Evolutionary conservation across 2,888 invertebrate genomes (phyloP), one percentile per base, ranked within the genome.

Genomic region (Plagiodera versicolora): DNA sequence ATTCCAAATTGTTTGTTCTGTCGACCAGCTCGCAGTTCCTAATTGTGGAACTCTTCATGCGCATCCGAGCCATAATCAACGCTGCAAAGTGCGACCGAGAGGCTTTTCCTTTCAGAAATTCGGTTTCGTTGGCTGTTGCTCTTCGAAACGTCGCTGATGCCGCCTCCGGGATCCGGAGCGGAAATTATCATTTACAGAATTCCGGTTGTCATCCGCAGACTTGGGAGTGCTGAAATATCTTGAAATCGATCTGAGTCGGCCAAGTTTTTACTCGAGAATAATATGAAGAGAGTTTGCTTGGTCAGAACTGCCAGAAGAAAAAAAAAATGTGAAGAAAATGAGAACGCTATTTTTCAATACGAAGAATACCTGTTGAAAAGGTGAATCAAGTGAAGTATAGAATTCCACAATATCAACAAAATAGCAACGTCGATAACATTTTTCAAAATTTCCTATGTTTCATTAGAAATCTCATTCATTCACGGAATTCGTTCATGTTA

Each of bases 11-110:
- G 39, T 39, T 39, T 39, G 14, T 39, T n/a, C 39, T 39, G 6
- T 14, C 14, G 11, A 6, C 14, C 39, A 39, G 39, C 14, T 39
- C 39, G 1, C 39, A 39, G 39, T 14, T 32, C 47, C 32, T 56
- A 56, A 56, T 48, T 24, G 48, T 49, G 45, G 28, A 58, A 39
- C 51, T 32, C 10, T 52, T 39, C 58, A 46, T 58, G 58, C 52
- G 49, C 49, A 51, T 58, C 47, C 52, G 20, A 46, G 53, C 46
- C 52, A 39, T 19, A 46, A 52, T 53, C 58, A 18, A 20, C 52
- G 24, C 47, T 10, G 32, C 35, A 46, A 53, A 58, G 35, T 47
- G 58, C 47, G 39, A 46, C 51, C 53, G 58, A 52, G 51, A 52
- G 47, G 35, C 32, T n/a, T 11, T 46, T 47, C 16, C 47, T 30